Conservation (phyloP, 2,888 invertebrate genomes). For the Podabrus alpinus region DNA sequence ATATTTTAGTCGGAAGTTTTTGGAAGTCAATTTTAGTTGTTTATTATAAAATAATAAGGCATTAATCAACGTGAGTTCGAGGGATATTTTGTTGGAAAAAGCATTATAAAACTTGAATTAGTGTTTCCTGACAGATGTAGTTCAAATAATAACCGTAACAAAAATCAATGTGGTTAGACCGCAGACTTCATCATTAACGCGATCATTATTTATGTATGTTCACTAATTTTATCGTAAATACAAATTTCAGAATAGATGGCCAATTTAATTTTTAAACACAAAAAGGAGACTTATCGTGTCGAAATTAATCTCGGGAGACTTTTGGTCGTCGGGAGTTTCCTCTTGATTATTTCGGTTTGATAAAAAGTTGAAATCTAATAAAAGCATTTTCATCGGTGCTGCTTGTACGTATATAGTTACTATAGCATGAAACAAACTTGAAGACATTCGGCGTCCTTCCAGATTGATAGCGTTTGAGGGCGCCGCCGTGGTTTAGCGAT, state of each 20-base stretch:
- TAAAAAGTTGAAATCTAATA: neutral
- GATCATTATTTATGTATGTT: no score
- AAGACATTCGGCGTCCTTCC: constrained; percentile 41
- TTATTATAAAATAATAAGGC: neutral
- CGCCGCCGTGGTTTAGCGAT: constrained; percentile 44
- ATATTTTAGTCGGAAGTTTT: neutral
- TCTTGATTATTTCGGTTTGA: neutral
- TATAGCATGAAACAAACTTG: constrained; percentile 38
- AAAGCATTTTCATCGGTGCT: neutral
- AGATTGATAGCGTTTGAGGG: constrained; percentile 48
- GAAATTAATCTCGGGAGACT: neutral
- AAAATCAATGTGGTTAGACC: no score
- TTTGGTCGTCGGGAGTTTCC: neutral
- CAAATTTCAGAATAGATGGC: no score
- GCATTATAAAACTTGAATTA: no score
- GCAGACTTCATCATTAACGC: no score
- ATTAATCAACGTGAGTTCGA: neutral
- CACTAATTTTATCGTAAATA: no score
- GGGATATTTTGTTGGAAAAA: neutral
- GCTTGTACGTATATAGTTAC: constrained; percentile 5
- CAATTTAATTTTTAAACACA: neutral
- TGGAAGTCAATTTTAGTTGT: neutral
- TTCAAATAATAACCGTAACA: no score
- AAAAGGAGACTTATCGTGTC: neutral
- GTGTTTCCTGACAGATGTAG: no score